Evolutionary conservation across 2,888 invertebrate species (phyloP), one percentile per base, ranked within the genome.

Genomic region (Tipula lateralis): DNA sequence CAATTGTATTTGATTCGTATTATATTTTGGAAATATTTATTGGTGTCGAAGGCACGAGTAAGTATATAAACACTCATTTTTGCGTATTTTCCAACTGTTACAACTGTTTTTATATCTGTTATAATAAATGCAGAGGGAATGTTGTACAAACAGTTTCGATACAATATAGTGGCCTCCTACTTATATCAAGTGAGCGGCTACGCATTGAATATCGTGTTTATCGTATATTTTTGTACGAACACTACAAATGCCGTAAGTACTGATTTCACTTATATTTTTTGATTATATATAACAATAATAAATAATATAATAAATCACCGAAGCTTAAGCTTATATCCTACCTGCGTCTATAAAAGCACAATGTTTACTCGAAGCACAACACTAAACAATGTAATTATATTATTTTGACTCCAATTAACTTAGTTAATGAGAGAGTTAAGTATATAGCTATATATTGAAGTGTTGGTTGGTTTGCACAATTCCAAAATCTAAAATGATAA

Each of bases 21-120:
- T 83, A 34, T 19, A 83, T 83, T 12, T 36, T 83, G 19, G 83
- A 83, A 83, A 12, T 83, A 36, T 82, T 82, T 82, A 82, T 82
- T 82, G 82, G 82, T 30, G 82, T 32, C 7, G 82, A 82, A 30
- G 16, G n/a, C 13, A 66, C 24, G 9, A 82, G 82, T 82, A 82
- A 82, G 82, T 82, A 3, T n/a, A n/a, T n/a, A n/a, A n/a, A n/a
- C n/a, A n/a, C n/a, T n/a, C n/a, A n/a, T n/a, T n/a, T n/a, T n/a
- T n/a, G n/a, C n/a, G n/a, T n/a, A n/a, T n/a, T n/a, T n/a, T n/a
- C n/a, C n/a, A n/a, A n/a, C n/a, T n/a, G n/a, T n/a, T n/a, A n/a
- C n/a, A n/a, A n/a, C n/a, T n/a, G n/a, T n/a, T n/a, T n/a, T n/a
- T n/a, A n/a, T n/a, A 12, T 13, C 13, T 13, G 3, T 16, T 44